A percentile compares a stretch with the other conserved stretches of the same genome.
Evolutionary conservation across 1,140 invertebrate species (phyloP).

Genomic region (Paraescarpia echinospica): DNA sequence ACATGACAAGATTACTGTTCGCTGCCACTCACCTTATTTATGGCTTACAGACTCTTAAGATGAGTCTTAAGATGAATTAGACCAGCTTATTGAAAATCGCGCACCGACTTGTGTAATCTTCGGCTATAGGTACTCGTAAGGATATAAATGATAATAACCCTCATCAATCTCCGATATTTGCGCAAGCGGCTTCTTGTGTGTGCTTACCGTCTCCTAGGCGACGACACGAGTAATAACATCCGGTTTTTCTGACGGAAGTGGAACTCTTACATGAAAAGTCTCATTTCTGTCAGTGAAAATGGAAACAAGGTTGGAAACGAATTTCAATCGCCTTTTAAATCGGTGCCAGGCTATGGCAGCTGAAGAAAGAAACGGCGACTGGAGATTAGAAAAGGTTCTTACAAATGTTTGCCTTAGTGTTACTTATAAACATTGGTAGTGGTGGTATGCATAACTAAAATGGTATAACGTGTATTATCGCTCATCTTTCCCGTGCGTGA

Average conservation of each 20-base stretch:
- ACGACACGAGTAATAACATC: neutral
- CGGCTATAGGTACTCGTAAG: neutral
- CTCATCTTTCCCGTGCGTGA: neutral
- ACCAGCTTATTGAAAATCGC: neutral
- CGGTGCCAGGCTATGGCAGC: slow-evolving; percentile 51
- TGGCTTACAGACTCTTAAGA: neutral
- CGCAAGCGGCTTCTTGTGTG: neutral
- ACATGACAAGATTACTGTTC: neutral
- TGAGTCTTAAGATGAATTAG: neutral
- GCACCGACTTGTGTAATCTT: neutral
- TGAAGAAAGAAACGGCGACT: slow-evolving; percentile 49
- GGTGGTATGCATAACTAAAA: neutral
- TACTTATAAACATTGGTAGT: slow-evolving; percentile 1
- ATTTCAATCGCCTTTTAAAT: slow-evolving; percentile 51
- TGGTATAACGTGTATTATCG: neutral
- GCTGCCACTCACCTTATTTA: neutral
- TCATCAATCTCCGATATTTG: slow-evolving; percentile 5
- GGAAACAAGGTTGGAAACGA: slow-evolving; percentile 49
- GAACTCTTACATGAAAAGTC: neutral
- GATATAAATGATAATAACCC: slow-evolving; percentile 6
- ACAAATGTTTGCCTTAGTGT: neutral
- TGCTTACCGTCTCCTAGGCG: neutral
- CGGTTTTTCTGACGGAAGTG: neutral
- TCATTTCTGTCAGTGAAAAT: slow-evolving; percentile 6
- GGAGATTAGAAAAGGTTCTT: slow-evolving; percentile 56